Evolutionary conservation across 2,113 vertebrate species (phyloP), one percentile per base, ranked within the genome.

Genomic region (Psittacula cyanocephala): DNA sequence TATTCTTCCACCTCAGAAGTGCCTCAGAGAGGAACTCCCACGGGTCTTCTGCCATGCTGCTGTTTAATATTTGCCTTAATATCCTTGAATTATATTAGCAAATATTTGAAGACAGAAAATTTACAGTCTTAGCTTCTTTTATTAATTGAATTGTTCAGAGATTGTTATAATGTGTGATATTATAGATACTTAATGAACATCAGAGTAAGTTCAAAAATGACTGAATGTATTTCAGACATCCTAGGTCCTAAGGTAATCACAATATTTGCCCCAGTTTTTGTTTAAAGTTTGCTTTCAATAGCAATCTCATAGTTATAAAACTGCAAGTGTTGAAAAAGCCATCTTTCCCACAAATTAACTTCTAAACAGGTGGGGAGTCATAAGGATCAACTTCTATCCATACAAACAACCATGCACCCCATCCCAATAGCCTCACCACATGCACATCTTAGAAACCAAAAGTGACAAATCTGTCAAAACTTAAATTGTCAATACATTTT

Each of bases 331-430:
- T 3, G 6, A 49, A 69, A 60, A 59, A 88, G 8, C 8, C 31
- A 53, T 6, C 18, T 14, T 13, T 31, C 27, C 8, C 9, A 28
- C 43, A 64, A 50, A 47, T 39, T 3, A 13, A 28, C 17, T 71
- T 90, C 9, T 35, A 44, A 18, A 5, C 4, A 41, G 9, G 23
- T 39, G 11, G 10, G 28, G 11, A 87, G 4, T 39, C 9, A 10
- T 1, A 8, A 46, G 28, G 11, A 74, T 9, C 11, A 88, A 69
- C 53, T 60, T 7, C 47, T 57, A 41, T 13, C 29, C 4, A 5
- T 2, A 0, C 15, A 35, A 59, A n/a, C 22, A 35, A 24, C 57
- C 13, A 10, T 35, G 13, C 13, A 11, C 2, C 27, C 28, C 5
- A 2, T 2, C 13, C 20, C 46, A 65, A n/a, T 5, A 60, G 11